Base-by-base conservation (phyloP, 1,140 invertebrate species). In the Globodera ellingtonae region DNA sequence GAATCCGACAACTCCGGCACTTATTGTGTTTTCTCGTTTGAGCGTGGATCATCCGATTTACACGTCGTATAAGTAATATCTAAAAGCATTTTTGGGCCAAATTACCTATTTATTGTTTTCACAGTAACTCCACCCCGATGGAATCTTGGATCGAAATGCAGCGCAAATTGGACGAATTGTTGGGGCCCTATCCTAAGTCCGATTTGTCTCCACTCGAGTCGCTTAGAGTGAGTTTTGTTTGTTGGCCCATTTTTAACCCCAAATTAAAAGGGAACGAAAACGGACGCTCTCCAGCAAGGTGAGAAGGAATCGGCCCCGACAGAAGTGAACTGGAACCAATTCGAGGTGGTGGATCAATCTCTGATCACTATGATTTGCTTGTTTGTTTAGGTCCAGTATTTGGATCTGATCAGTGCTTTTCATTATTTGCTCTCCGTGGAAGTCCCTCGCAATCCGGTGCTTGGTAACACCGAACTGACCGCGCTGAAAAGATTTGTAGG, bases 401-500 rank as follows among this genome's bases (percentile, higher is more conserved):
- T 83, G 13, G 84, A 85, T 72, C 35, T 85, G 13, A 56, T 67
- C 44, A 77, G 79, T 8, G 83, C 84, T 8, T 24, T 85, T 47
- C 69, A 77, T 46, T 85, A 85, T 62, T 80, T 85, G 85, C 44
- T 86, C n/a, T 85, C 78, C n/a, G 56, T 78, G 62, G 84, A 85
- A 66, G 73, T 85, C n/a, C 84, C 84, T 0, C 52, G 84, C 5
- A 84, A 79, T 50, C 80, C 80, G 15, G 44, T 66, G 35, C 75
- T 77, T 44, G 75, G 73, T 18, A 79, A 81, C 80, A 48, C 62
- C n/a, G 69, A 72, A 72, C 62, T 79, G 46, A 59, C 56, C 3
- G 70, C 77, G 47, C 35, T 79, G 48, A 77, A 77, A 47, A 18
- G 62, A 21, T 77, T 65, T 47, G 50, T 59, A 59, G 9, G 56